A percentile compares a stretch with the other conserved stretches of the same genome.
Evolutionary conservation across 1,140 invertebrate species (phyloP).

Genomic region (Caenorhabditis remanei): DNA sequence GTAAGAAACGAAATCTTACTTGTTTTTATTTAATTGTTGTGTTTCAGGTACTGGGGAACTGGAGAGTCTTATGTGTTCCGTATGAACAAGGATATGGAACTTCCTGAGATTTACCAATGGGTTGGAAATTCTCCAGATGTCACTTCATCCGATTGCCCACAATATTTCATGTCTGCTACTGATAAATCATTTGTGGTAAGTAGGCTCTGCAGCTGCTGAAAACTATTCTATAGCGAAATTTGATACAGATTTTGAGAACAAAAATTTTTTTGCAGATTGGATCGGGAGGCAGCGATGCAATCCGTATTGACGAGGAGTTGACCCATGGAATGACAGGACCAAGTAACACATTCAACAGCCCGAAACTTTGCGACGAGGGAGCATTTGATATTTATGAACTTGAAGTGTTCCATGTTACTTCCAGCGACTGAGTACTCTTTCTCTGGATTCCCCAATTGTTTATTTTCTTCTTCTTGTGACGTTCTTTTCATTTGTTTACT

Average conservation of each 20-base stretch:
- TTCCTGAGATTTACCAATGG: slow-evolving; percentile 75
- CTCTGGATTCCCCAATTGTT: not conserved
- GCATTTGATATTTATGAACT: slow-evolving; percentile 75
- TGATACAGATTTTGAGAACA: too few relatives aligned
- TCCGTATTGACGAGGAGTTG: slow-evolving; percentile 75
- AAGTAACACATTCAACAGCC: slow-evolving; percentile 72
- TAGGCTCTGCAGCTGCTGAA: slow-evolving; percentile 1
- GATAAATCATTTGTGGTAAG: slow-evolving; percentile 75
- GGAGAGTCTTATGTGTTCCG: slow-evolving; percentile 67
- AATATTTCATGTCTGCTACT: slow-evolving; percentile 75
- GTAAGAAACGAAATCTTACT: slow-evolving; percentile 65
- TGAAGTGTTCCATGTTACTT: slow-evolving; percentile 72
- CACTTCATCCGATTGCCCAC: slow-evolving; percentile 63
- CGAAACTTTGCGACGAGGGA: slow-evolving; percentile 68
- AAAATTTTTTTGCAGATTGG: slow-evolving; percentile 73
- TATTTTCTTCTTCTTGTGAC: slow-evolving; percentile 4
- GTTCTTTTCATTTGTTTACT: not conserved
- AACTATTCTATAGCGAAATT: too few relatives aligned
- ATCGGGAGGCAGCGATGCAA: slow-evolving; percentile 75
- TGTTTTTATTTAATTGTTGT: slow-evolving; percentile 35
- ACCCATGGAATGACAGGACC: slow-evolving; percentile 70
- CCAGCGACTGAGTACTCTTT: slow-evolving; percentile 25
- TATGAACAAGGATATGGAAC: slow-evolving; percentile 63
- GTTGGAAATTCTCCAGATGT: slow-evolving; percentile 69
- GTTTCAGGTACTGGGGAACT: slow-evolving; percentile 69